Base-by-base conservation (phyloP, 2,888 invertebrate species). In the Luperina nickerlii region DNA sequence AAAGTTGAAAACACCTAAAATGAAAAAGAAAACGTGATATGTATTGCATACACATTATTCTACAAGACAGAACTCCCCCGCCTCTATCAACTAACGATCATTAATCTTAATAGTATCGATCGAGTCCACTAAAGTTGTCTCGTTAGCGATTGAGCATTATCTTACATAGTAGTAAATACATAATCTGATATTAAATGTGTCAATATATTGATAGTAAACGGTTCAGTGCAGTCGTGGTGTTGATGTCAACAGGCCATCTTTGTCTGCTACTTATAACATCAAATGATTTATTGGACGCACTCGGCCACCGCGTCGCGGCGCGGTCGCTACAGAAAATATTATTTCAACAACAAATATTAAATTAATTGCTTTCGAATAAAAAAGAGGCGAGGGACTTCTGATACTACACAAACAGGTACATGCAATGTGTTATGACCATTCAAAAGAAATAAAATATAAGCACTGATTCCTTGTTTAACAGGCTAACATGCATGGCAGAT, bases 1-100 rank as follows among this genome's bases (percentile, higher is more conserved):
- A 96, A 97, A 97, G 95, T 96, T 97, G 97, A 97, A 97, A 94
- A 97, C 97, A 97, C 97, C 97, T 97, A 96, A 97, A 97, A 96
- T 95, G 95, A 96, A 96, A 95, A 96, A 95, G 95, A 96, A 96
- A 96, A 95, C 89, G 95, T 96, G 96, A 96, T 96, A 96, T 96
- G 95, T 94, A 95, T 94, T 90, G 92, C 89, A 88, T 89, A 91
- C 88, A 91, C 62, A 90, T 82, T 89, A 89, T 83, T 86, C 81
- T 85, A 80, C 69, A 84, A 79, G 48, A 76, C 76, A 88, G 89
- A 90, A 93, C 91, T 92, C 91, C 90, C 92, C 89, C 92, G 93
- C 93, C 93, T 91, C 45, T 42, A 73, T 42, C 11, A 68, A 71
- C 65, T 63, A 65, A 48, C 48, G 54, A 32, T 62, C 18, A 60